Evolutionary conservation across 1,140 invertebrate species (phyloP).

Genomic region (Ladona fulva): DNA sequence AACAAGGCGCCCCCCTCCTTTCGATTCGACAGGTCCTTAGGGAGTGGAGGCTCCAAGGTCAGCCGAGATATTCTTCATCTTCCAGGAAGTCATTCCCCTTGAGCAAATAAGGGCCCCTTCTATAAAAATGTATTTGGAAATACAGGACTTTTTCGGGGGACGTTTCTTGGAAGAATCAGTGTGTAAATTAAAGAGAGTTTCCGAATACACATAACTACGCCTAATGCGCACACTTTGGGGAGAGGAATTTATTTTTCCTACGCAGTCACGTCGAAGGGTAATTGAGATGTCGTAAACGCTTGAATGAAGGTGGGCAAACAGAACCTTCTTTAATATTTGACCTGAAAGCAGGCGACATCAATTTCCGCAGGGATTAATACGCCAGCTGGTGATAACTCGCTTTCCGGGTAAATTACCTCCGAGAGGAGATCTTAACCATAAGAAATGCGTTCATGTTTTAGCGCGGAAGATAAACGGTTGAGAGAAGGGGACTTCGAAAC

Average conservation of each 20-base stretch:
- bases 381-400: constrained; percentile 10
- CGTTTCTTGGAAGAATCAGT: not conserved
- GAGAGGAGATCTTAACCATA: constrained; percentile 12
- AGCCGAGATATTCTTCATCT: not conserved
- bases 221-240: not conserved
- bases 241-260: not conserved
- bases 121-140: constrained; percentile 5
- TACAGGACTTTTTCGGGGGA: not conserved
- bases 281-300: not conserved
- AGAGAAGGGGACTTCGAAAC: not conserved
- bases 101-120: not conserved
- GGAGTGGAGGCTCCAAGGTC: not conserved
- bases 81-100: not conserved
- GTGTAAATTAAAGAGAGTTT: constrained; percentile 1
- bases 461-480: not conserved
- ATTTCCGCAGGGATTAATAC: constrained; percentile 56
- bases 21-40: not conserved
- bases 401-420: constrained; percentile 14
- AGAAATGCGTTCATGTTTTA: constrained; percentile 12
- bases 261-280: not conserved
- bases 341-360: constrained; percentile 55
- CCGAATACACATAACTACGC: not conserved
- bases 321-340: constrained; percentile 32
- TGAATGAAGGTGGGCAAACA: not conserved
- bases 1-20: too few species aligned